Evolutionary conservation across 1,140 invertebrate species (phyloP).

Genomic region (Pemphigus obesinymphae): DNA sequence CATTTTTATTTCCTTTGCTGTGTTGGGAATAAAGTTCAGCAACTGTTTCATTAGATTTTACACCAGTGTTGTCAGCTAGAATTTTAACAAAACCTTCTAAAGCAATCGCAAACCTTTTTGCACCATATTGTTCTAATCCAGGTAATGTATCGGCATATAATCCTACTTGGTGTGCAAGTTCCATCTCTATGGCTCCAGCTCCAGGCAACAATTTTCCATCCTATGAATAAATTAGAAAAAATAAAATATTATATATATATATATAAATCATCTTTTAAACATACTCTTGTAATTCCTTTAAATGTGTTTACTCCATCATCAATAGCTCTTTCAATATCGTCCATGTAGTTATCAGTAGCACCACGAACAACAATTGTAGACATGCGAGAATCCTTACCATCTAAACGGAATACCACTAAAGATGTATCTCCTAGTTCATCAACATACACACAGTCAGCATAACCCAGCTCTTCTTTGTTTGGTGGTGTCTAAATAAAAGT

Average conservation of each 20-base stretch:
- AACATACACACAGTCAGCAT: conserved; percentile 84
- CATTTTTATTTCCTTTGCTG: conserved; percentile 75
- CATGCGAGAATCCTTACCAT: conserved; percentile 74
- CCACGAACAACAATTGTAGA: conserved; percentile 92
- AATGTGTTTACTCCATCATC: conserved; percentile 99
- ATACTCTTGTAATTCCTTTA: conserved; percentile 71
- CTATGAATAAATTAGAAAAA: conserved; percentile 48
- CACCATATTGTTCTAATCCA: conserved; percentile 94
- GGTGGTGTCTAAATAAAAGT: conserved; percentile 61
- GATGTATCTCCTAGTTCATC: conserved; percentile 94
- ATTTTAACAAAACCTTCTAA: conserved; percentile 87
- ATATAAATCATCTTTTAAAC: not conserved
- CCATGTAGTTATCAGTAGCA: conserved; percentile 97
- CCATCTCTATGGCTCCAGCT: conserved; percentile 91
- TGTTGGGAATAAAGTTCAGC: conserved; percentile 89
- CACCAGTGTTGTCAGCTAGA: conserved; percentile 90
- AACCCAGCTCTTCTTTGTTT: conserved; percentile 84
- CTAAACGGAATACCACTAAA: conserved; percentile 85
- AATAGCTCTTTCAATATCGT: conserved; percentile 96
- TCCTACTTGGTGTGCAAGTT: conserved; percentile 80
- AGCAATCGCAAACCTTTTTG: conserved; percentile 89
- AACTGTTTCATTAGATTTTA: conserved; percentile 80
- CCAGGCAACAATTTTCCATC: conserved; percentile 82
- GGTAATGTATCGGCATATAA: conserved; percentile 85
- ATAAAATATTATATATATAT: not conserved